Conservation (phyloP, 1,140 invertebrate species). For the Macrobrachium rosenbergii region DNA sequence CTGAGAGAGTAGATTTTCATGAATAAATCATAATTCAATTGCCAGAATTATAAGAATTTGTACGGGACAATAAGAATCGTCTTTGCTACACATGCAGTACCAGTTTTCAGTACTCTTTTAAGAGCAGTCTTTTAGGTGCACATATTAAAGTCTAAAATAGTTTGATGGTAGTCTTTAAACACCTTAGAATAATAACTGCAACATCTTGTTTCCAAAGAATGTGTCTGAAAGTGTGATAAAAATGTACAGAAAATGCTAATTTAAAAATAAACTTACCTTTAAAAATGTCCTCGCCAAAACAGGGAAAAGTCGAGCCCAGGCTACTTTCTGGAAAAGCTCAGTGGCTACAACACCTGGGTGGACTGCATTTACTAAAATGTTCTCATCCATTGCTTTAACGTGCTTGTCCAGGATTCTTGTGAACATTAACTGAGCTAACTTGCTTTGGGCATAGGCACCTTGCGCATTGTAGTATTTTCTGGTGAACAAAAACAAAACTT, state of each 20-base stretch:
- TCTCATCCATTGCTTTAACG: constrained; percentile 74
- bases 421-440: constrained; percentile 87
- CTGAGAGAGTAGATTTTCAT: too few species aligned
- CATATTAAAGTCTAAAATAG: too few species aligned
- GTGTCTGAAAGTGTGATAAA: too few species aligned
- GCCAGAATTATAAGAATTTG: too few species aligned
- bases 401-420: constrained; percentile 79
- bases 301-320: constrained; percentile 30
- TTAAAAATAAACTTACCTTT: constrained; percentile 36
- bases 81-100: too few species aligned
- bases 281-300: constrained; percentile 26
- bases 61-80: too few species aligned
- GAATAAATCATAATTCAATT: too few species aligned
- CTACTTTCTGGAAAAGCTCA: constrained; percentile 77
- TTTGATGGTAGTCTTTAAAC: too few species aligned
- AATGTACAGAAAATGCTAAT: not conserved
- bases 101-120: too few species aligned
- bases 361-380: constrained; percentile 81
- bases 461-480: constrained; percentile 74
- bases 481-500: not conserved
- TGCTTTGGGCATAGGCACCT: constrained; percentile 87
- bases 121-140: too few species aligned
- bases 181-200: too few species aligned
- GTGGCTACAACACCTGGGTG: constrained; percentile 94
- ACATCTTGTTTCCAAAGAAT: too few species aligned